Evolutionary conservation across 2,888 invertebrate genomes (phyloP), one percentile per base, ranked within the genome.

Genomic region (Polyploca ridens): DNA sequence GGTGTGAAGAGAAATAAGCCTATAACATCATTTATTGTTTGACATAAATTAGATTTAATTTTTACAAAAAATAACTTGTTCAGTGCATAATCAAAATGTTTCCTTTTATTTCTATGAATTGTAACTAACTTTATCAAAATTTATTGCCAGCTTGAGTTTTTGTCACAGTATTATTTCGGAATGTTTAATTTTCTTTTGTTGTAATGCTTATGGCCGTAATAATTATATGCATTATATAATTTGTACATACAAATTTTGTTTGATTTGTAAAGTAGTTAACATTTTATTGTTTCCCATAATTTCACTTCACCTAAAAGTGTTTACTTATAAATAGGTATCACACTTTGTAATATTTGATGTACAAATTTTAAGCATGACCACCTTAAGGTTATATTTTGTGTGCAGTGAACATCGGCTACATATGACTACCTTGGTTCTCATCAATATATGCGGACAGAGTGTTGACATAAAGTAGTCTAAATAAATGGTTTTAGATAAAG

Each of bases 1-100:
- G 98, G 98, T 98, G 98, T 85, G 98, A 98, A 88, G 98, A 98
- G 80, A 97, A 98, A 90, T 98, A 90, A 84, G 44, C 13, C 8
- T 16, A 11, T 59, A 16, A 49, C 35, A 44, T 49, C 27, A 60
- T 38, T 27, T 67, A 58, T 46, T 54, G 35, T 69, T 69, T 72
- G 44, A 69, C 69, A 71, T 71, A 63, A 72, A 61, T 66, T 72
- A 76, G 73, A 68, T 67, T 58, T 70, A 75, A 72, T 65, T 72
- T 66, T 63, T 70, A 66, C 66, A 64, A 68, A 66, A 73, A 75
- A 63, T 66, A 19, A 19, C 54, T 44, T 60, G 27, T 41, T 60
- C 19, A 41, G 60, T 41, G 60, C 27, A 44, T 11, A 41, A 59
- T 16, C 16, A 59, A 59, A 16, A 3, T 3, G 5, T n/a, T 16